phyloP scores from a whole-genome alignment of 2,113 vertebrate genomes.

The Rousettus leschenaultii region DNA sequence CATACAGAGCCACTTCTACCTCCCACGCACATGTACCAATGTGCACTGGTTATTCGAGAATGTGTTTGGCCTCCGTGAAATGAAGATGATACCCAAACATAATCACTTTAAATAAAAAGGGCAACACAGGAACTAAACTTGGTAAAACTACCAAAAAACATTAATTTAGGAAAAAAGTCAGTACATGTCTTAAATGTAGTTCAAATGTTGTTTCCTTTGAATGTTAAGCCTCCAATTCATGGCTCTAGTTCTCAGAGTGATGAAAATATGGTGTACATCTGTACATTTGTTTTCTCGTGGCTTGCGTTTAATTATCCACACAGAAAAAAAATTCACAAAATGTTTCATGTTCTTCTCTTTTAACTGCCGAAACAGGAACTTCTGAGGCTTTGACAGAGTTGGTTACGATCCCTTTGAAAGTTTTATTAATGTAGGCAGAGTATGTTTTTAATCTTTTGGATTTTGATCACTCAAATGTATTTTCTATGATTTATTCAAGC shows the following conservation, averaged over 20 bases:
- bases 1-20: not conserved
- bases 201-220: slow-evolving; percentile 14
- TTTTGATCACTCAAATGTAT: slow-evolving; percentile 50
- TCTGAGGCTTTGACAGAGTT: slow-evolving; percentile 52
- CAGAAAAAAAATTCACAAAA: slow-evolving; percentile 52
- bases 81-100: not conserved
- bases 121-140: not conserved
- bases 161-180: not conserved
- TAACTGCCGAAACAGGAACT: slow-evolving; percentile 57
- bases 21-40: not conserved
- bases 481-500: slow-evolving; percentile 35
- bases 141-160: not conserved
- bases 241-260: not conserved
- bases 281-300: slow-evolving; percentile 48
- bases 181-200: not conserved
- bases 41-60: not conserved
- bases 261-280: slow-evolving; percentile 66
- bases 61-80: not conserved
- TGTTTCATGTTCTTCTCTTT: slow-evolving; percentile 69
- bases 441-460: slow-evolving; percentile 69
- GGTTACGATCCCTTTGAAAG: slow-evolving; percentile 56
- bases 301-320: slow-evolving; percentile 67
- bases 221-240: not conserved
- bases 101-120: slow-evolving; percentile 5
- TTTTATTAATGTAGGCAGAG: slow-evolving; percentile 45